Evolutionary conservation across 37 sponge, comb jelly and placozoan species (phyloP), one percentile per base, ranked within the genome.

Genomic region (Spongilla lacustris): DNA sequence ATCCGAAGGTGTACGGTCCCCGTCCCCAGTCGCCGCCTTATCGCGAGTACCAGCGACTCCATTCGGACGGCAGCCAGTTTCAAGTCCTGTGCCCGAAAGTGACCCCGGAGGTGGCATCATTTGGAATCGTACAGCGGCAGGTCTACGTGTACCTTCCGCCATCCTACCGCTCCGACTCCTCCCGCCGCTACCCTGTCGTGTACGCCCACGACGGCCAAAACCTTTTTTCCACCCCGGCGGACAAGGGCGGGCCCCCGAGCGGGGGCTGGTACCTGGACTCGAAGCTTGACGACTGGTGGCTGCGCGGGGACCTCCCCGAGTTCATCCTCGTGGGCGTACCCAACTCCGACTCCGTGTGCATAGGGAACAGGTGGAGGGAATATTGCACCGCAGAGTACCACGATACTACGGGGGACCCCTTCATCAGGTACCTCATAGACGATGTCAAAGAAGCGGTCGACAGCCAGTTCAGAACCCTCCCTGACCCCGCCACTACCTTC

Each of bases 171-270:
- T 29, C 19, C 0, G 58, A 89, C 30, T 12, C 24, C 4, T 46
- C 30, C 1, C 33, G 72, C 6, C 30, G 68, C 4, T 96, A 82
- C 69, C 97, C 97, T 2, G 97, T 96, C 0, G 68, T 96, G 36
- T 96, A 96, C 78, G 93, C 86, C 4, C 82, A 89, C 68, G 97
- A 96, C 75, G 97, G 97, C 1, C 95, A 96, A 73, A 93, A 92
- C 78, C 31, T 96, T 19, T 94, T 96, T 69, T 96, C 97, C 0
- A 95, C 96, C 4, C 95, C 95, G 22, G 92, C 41, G 21, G 76
- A 91, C 35, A 28, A 36, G 33, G 96, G 96, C 9, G 93, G 86
- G 0, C 90, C 93, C 3, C 71, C 71, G 11, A 31, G 50, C 9
- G 90, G 95, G 28, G 97, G 97, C n/a, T 86, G 86, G 90, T 92